Base-by-base conservation (phyloP, 1,140 invertebrate species). In the Drosophila nebulosa region DNA sequence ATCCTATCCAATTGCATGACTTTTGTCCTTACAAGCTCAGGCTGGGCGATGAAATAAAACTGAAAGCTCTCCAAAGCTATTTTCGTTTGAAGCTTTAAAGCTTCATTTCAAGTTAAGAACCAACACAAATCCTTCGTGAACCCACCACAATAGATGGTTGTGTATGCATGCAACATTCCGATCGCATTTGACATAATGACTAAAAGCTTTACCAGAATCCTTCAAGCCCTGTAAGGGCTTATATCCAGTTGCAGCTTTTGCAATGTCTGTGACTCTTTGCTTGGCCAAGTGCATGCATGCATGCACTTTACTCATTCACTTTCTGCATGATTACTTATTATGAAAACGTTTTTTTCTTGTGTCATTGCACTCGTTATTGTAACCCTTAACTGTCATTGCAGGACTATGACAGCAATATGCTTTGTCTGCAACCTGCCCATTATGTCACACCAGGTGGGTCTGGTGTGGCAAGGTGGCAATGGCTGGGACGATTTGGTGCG, bases 351-450 rank as follows among this genome's bases (percentile, higher is more conserved):
- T 18, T 42, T 42, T 7, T 7, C 18, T 14, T 42, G 0, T 42
- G 39, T 42, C 9, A 21, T 46, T 16, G 39, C 39, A 46, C 39
- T 46, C 16, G 39, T 46, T 16, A 18, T 30, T 55, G 24, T 55
- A 55, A 55, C 24, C 14, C 24, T 55, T 16, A 3, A 55, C 52
- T 74, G 12, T 69, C 59, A 90, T 93, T 92, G 62, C 94, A 97
- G 96, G 94, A 97, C 96, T 85, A 97, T 97, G 96, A 97, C 96
- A 84, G 95, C 96, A 90, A 96, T 98, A 92, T 98, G 97, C 93
- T 98, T 98, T 93, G 96, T 98, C 72, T 98, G 97, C 95, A 97
- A 98, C 92, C 94, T 98, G 81, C 97, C 97, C 70, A 98, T 98
- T 90, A 93, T 98, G 81, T 97, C 96, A 66, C 97, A 98, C 92